Evolutionary conservation across 1,140 invertebrate species (phyloP).

Genomic region (Varroa destructor): DNA sequence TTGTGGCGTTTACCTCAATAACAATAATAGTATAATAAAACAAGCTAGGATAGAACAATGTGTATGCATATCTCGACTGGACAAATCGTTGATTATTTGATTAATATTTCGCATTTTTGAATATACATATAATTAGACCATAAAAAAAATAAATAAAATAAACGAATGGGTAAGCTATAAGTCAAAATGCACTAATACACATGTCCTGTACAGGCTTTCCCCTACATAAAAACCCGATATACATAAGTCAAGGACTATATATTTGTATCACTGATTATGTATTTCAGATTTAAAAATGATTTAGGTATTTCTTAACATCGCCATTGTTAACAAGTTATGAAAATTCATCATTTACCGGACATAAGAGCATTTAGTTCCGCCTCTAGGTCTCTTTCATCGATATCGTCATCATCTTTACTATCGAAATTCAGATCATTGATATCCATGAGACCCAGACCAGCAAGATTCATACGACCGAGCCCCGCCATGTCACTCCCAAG

Average conservation of each 20-base stretch:
- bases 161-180: constrained; percentile 25
- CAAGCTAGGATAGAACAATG: not conserved
- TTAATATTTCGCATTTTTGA: constrained; percentile 23
- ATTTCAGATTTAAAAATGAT: no score
- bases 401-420: constrained; percentile 47
- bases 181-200: not conserved
- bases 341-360: constrained; percentile 40
- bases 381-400: constrained; percentile 64
- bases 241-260: no score
- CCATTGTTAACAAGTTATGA: no score
- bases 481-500: no score
- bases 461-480: constrained; percentile 8
- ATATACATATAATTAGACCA: constrained; percentile 28
- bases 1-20: not conserved
- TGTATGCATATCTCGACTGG: not conserved
- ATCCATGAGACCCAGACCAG: constrained; percentile 53
- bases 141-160: constrained; percentile 27
- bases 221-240: no score
- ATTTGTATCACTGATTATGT: no score
- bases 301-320: no score
- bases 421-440: constrained; percentile 46
- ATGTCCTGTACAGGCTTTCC: no score
- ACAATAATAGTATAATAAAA: not conserved
- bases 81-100: constrained; percentile 19
- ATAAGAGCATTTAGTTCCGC: constrained; percentile 65